Conservation (phyloP, 1,140 invertebrate genomes). For the Pseudomyrmex sp. region DNA sequence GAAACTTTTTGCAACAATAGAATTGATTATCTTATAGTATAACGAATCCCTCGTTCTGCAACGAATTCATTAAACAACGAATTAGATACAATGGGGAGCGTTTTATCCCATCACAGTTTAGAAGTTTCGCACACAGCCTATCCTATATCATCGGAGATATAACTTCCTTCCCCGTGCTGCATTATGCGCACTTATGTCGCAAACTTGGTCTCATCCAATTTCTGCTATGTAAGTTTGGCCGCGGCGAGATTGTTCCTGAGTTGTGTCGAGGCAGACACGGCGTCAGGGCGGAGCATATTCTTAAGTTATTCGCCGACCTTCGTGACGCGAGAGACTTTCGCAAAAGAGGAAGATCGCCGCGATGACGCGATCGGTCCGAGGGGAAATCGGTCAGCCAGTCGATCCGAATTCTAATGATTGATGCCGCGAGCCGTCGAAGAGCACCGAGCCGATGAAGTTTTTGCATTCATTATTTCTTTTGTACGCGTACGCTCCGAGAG, state of each 20-base stretch:
- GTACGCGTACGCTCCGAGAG: background rate
- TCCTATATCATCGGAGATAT: slow-evolving; percentile 15
- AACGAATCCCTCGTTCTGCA: background rate
- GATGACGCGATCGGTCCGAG: slow-evolving; percentile 5
- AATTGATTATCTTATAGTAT: too few relatives aligned
- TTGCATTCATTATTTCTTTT: background rate
- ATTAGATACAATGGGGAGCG: background rate
- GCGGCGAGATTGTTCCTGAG: slow-evolving; percentile 29
- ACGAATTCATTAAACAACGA: background rate
- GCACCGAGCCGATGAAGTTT: background rate
- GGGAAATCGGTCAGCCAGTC: slow-evolving; percentile 50
- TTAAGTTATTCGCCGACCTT: slow-evolving; percentile 44
- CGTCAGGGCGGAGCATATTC: background rate
- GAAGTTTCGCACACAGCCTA: background rate
- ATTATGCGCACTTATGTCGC: slow-evolving; percentile 47
- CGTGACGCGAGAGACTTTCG: background rate
- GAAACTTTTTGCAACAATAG: too few relatives aligned
- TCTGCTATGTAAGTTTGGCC: slow-evolving; percentile 33
- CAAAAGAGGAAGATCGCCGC: background rate
- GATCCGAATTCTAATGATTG: slow-evolving; percentile 57
- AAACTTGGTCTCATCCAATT: slow-evolving; percentile 46
- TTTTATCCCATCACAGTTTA: background rate
- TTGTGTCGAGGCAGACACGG: slow-evolving; percentile 5
- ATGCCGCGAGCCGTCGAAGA: slow-evolving; percentile 6
- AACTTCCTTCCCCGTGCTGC: slow-evolving; percentile 40